Conservation (phyloP, 2,888 invertebrate species). For the Drosophila monieri region DNA sequence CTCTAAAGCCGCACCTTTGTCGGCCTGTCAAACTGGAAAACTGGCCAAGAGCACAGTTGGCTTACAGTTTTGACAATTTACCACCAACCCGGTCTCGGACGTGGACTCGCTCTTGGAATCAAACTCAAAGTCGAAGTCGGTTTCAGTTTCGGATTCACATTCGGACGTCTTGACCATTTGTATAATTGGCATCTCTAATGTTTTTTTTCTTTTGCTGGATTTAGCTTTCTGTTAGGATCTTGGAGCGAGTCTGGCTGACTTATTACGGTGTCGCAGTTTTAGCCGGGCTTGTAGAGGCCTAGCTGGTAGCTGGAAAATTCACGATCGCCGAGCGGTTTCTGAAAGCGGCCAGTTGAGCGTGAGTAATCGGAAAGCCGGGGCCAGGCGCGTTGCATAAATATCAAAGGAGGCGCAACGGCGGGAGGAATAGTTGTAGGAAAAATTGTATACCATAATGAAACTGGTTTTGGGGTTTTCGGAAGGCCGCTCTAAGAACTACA, state of each 20-base stretch:
- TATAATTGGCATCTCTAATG: conserved; percentile 79
- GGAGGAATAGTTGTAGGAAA: conserved; percentile 34
- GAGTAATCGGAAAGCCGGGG: conserved; percentile 77
- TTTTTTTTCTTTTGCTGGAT: background rate
- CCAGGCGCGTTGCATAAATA: conserved; percentile 76
- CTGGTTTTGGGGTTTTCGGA: conserved; percentile 65
- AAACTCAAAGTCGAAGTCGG: conserved; percentile 17
- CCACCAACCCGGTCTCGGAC: conserved; percentile 50
- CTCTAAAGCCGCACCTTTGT: conserved; percentile 73
- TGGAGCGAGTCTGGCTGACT: conserved; percentile 37
- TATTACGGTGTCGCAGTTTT: conserved; percentile 54
- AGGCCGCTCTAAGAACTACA: conserved; percentile 60
- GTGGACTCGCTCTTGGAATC: conserved; percentile 10
- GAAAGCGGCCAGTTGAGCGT: conserved; percentile 64
- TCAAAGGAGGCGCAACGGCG: conserved; percentile 19
- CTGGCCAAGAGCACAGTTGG: conserved; percentile 30
- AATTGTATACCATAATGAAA: conserved; percentile 66
- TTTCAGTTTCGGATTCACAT: conserved; percentile 20
- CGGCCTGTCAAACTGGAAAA: conserved; percentile 71
- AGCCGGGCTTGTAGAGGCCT: background rate
- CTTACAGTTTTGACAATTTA: conserved; percentile 74
- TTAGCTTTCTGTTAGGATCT: conserved; percentile 33
- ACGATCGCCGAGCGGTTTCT: conserved; percentile 63
- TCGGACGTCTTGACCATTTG: conserved; percentile 66
- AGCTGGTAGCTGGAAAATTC: conserved; percentile 59